phyloP scores from a whole-genome alignment of 2,113 vertebrate species.

The Nothocercus julius region DNA sequence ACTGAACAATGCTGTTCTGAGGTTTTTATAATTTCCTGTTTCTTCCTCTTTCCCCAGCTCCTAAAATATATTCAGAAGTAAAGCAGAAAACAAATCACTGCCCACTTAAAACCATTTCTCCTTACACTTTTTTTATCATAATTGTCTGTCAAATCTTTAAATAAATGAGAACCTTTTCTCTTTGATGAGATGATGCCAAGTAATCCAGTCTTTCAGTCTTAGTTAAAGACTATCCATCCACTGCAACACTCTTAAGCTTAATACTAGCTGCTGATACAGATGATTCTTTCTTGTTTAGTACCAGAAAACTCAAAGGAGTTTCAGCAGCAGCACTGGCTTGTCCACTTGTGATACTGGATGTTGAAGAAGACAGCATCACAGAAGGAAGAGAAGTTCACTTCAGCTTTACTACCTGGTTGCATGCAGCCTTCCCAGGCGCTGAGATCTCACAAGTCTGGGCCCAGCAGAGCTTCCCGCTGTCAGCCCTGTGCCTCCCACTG shows the following conservation, averaged over 20 bases:
- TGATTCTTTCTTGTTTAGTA: not conserved
- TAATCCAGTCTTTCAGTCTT: not conserved
- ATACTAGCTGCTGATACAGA: not conserved
- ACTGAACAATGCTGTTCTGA: not conserved
- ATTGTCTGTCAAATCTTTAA: not conserved
- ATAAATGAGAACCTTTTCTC: not conserved
- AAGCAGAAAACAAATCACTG: not conserved
- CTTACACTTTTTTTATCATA: not conserved
- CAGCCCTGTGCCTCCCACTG: not conserved
- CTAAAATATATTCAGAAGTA: not conserved
- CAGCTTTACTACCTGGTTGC: constrained; percentile 64
- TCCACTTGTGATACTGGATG: not conserved
- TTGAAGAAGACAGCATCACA: not conserved
- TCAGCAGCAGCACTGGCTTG: not conserved
- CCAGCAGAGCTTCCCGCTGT: not conserved
- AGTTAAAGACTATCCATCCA: not conserved
- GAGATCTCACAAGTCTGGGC: not conserved
- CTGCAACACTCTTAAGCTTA: not conserved
- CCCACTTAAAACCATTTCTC: not conserved
- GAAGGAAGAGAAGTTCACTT: constrained; percentile 61
- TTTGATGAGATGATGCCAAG: not conserved
- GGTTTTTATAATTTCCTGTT: not conserved
- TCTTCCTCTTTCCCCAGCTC: not conserved
- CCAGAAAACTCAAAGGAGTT: not conserved
- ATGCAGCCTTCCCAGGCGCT: not conserved